A percentile compares a stretch with the other conserved stretches of the same genome.
phyloP scores from a whole-genome alignment of 2,797 vertebrate species.

The Chromis chromis region DNA sequence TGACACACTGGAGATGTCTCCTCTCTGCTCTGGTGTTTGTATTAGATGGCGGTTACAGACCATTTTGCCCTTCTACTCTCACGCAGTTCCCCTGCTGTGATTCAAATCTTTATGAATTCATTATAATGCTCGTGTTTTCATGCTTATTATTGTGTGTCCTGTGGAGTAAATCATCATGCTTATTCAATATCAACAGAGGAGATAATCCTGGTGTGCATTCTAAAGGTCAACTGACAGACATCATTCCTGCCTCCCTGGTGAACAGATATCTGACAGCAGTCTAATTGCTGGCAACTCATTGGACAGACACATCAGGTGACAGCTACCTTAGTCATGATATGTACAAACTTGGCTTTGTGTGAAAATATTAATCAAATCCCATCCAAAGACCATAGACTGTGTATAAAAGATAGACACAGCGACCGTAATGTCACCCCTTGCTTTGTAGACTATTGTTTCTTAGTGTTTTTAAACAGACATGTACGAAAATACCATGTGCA shows the following conservation, averaged over 20 bases:
- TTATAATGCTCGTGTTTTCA: background rate
- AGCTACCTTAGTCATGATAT: conserved; percentile 1
- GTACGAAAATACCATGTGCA: too few species aligned
- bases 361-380: background rate
- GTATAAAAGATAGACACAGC: too few species aligned
- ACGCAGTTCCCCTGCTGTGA: conserved; percentile 6
- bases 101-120: conserved; percentile 12
- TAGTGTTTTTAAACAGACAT: too few species aligned
- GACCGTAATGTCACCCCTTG: too few species aligned
- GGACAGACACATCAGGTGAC: conserved; percentile 11
- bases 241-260: too few species aligned
- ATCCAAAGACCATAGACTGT: too few species aligned
- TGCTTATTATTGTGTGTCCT: background rate
- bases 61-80: background rate
- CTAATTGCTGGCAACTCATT: conserved; percentile 6
- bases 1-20: conserved; percentile 12
- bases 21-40: conserved; percentile 17
- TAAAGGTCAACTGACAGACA: conserved; percentile 10
- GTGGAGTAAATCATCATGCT: background rate
- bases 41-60: conserved; percentile 18
- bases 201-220: background rate
- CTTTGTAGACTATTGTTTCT: too few species aligned
- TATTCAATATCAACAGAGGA: conserved; percentile 7
- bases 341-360: conserved; percentile 10
- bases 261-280: conserved; percentile 10